Base-by-base conservation (phyloP, 2,797 vertebrate genomes). In the Oreortyx pictus region DNA sequence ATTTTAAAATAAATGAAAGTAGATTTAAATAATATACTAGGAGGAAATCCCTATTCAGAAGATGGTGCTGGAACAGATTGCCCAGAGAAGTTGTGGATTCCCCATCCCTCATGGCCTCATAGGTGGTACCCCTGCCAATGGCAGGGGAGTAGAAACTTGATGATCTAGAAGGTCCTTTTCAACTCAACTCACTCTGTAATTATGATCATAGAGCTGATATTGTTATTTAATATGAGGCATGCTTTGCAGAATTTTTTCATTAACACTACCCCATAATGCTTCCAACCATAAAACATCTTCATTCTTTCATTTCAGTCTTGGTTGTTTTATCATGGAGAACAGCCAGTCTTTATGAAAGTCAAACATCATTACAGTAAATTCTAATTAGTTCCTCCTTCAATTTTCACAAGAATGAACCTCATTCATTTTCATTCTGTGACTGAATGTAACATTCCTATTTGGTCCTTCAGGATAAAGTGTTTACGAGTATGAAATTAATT, bases 371-470 rank as follows among this genome's bases (percentile, higher is more conserved):
- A 76, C 78, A 70, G 61, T 86, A 72, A 57, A 39, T 73, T 93
- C 75, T 91, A 86, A 94, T 94, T 92, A 88, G 56, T 74, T 33
- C 87, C n/a, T 73, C 88, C 72, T 88, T 95, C 67, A 57, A 76
- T 86, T 94, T 90, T 90, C 86, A 75, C 33, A 70, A 72, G 50
- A 94, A 72, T 62, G n/a, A 62, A 46, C 39, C 31, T 80, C 57
- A 93, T 86, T 88, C 54, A 84, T 94, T 95, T 95, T 92, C 60
- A 67, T 82, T 90, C 67, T 93, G 79, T 92, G 65, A 73, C 57
- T 89, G 70, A 66, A 83, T 86, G 68, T 88, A 64, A 52, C 59
- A 70, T 87, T 92, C 14, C 4, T 88, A 1, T 84, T 90, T 80
- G 19, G 47, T 93, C 57, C 80, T 89, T 84, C 19, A 52, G 14